Evolutionary conservation across 2,888 invertebrate species (phyloP).

Genomic region (Lochmaea crataegi): DNA sequence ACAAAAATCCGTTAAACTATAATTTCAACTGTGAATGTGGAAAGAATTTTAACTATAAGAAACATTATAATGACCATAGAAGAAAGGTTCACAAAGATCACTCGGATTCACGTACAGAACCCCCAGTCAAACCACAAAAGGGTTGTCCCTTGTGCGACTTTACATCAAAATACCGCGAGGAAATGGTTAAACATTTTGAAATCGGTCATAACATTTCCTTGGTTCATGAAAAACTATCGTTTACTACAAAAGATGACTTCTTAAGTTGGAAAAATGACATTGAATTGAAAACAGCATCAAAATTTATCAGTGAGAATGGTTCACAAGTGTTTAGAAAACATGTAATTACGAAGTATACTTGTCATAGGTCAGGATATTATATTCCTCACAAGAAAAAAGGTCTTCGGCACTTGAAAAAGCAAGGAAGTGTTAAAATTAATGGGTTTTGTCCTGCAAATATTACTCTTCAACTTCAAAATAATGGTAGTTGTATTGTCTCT

Average conservation of each 20-base stretch:
- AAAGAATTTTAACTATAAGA: slow-evolving; percentile 14
- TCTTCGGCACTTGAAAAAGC: slow-evolving; percentile 14
- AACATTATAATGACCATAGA: slow-evolving; percentile 18
- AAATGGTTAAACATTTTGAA: slow-evolving; percentile 20
- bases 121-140: slow-evolving; percentile 15
- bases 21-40: slow-evolving; percentile 16
- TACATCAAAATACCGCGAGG: not conserved
- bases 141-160: slow-evolving; percentile 17
- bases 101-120: slow-evolving; percentile 2
- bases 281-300: slow-evolving; percentile 20
- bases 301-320: slow-evolving; percentile 17
- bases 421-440: slow-evolving; percentile 26
- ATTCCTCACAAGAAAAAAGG: slow-evolving; percentile 18
- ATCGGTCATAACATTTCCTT: slow-evolving; percentile 13
- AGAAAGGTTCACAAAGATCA: slow-evolving; percentile 14
- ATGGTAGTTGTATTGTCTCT: slow-evolving; percentile 18
- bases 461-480: slow-evolving; percentile 13
- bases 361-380: slow-evolving; percentile 22
- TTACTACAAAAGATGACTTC: slow-evolving; percentile 20
- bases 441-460: slow-evolving; percentile 28
- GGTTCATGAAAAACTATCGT: slow-evolving; percentile 14
- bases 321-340: slow-evolving; percentile 18
- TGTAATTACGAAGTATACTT: slow-evolving; percentile 19
- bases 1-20: slow-evolving; percentile 12
- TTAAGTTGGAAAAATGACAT: slow-evolving; percentile 9